Conservation (phyloP, 2,797 vertebrate species). For the Chiloscyllium punctatum region DNA sequence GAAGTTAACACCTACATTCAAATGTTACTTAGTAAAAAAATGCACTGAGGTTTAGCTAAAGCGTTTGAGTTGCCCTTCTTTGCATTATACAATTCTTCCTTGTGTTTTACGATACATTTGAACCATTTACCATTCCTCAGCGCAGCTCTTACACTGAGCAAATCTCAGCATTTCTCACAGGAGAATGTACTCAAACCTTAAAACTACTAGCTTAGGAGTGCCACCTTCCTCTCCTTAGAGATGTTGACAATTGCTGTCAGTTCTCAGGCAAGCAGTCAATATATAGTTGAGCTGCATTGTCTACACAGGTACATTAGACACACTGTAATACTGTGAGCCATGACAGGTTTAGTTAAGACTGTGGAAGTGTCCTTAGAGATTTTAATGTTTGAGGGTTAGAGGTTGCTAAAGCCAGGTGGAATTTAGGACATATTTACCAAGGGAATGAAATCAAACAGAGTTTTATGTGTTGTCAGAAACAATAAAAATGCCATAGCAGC, state of each 20-base stretch:
- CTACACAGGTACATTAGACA: constrained; percentile 50
- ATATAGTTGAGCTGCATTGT: constrained; percentile 45
- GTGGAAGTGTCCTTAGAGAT: constrained; percentile 53
- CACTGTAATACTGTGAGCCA: constrained; percentile 45
- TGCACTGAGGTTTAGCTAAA: neutral
- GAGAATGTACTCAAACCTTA: constrained; percentile 38
- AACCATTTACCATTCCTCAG: constrained; percentile 43
- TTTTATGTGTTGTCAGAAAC: constrained; percentile 70
- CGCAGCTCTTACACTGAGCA: constrained; percentile 41
- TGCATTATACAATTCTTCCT: neutral
- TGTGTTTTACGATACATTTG: constrained; percentile 30
- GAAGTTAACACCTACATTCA: neutral
- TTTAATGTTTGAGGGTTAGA: constrained; percentile 55
- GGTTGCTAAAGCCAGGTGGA: constrained; percentile 65
- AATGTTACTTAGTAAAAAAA: neutral
- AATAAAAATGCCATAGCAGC: constrained; percentile 61
- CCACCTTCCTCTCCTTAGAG: constrained; percentile 41
- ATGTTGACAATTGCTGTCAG: constrained; percentile 41
- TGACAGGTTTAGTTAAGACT: constrained; percentile 53
- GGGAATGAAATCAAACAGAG: constrained; percentile 64
- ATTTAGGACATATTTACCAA: constrained; percentile 65
- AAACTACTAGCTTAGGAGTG: constrained; percentile 40
- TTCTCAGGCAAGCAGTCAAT: constrained; percentile 43
- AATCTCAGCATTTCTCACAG: constrained; percentile 41
- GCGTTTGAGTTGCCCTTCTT: neutral